phyloP scores from a whole-genome alignment of 2,797 vertebrate species.

The Acipenser ruthenus region DNA sequence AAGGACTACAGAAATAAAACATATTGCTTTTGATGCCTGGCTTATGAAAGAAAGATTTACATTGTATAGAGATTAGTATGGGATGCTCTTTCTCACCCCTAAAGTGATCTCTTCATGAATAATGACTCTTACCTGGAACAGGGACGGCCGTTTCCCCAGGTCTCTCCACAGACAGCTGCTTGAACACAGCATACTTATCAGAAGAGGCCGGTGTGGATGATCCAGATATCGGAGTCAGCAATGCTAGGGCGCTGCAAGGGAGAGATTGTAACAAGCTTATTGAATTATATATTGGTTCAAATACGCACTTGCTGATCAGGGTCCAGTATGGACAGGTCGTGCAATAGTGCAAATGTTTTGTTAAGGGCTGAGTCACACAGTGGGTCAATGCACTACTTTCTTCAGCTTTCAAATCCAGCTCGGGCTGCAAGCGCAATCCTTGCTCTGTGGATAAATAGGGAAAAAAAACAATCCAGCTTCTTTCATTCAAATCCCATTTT shows the following conservation, averaged over 20 bases:
- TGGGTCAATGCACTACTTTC: not conserved
- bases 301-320: no score
- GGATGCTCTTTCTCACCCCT: no score
- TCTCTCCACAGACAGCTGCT: slow-evolving; percentile 80
- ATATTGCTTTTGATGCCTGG: no score
- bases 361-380: slow-evolving; percentile 10
- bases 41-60: no score
- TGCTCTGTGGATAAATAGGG: not conserved
- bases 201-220: slow-evolving; percentile 54
- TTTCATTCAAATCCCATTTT: slow-evolving; percentile 20
- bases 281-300: not conserved
- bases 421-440: not conserved
- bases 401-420: not conserved
- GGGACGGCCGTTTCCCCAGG: slow-evolving; percentile 61
- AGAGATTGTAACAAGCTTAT: slow-evolving; percentile 26
- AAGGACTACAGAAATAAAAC: no score
- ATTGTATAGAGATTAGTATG: no score
- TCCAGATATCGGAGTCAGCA: slow-evolving; percentile 86
- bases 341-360: not conserved
- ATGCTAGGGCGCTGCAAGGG: slow-evolving; percentile 63
- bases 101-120: not conserved
- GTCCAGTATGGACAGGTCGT: no score
- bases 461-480: slow-evolving; percentile 14
- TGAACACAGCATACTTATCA: slow-evolving; percentile 94
- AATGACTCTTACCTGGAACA: slow-evolving; percentile 67